phyloP scores from a whole-genome alignment of 2,797 vertebrate genomes.

The Taeniopygia guttata region DNA sequence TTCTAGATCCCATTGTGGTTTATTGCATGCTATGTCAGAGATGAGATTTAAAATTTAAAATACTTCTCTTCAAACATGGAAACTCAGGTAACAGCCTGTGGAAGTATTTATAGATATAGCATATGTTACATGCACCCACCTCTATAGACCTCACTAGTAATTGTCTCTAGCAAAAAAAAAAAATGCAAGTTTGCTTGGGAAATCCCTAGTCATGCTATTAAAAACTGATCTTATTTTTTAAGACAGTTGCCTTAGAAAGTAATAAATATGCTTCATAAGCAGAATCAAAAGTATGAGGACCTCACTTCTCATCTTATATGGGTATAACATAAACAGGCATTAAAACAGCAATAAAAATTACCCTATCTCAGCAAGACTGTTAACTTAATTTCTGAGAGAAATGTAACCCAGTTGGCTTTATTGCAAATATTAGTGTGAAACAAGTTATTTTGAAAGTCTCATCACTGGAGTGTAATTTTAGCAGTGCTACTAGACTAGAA shows the following conservation, averaged over 20 bases:
- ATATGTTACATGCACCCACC: not conserved
- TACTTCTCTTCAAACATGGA: not conserved
- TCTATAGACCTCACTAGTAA: not conserved
- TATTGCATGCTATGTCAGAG: not conserved
- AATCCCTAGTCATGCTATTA: too few relatives aligned
- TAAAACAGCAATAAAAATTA: not conserved
- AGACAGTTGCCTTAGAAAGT: too few relatives aligned
- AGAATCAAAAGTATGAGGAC: too few relatives aligned
- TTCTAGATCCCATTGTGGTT: not conserved
- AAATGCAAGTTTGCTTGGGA: too few relatives aligned
- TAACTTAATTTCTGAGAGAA: not conserved
- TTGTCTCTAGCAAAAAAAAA: too few relatives aligned
- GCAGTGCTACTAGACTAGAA: not conserved
- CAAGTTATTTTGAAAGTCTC: constrained; percentile 12
- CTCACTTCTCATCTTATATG: not conserved
- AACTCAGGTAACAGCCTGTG: not conserved
- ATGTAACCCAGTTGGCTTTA: not conserved
- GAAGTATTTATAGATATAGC: not conserved
- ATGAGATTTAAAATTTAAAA: not conserved
- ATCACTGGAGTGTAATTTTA: not conserved
- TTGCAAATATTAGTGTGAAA: not conserved
- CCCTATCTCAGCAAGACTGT: not conserved
- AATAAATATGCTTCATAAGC: too few relatives aligned
- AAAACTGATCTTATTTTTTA: too few relatives aligned
- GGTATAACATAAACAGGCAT: not conserved